Base-by-base conservation (phyloP, 2,797 vertebrate genomes). In the Micromesistius poutassou region DNA sequence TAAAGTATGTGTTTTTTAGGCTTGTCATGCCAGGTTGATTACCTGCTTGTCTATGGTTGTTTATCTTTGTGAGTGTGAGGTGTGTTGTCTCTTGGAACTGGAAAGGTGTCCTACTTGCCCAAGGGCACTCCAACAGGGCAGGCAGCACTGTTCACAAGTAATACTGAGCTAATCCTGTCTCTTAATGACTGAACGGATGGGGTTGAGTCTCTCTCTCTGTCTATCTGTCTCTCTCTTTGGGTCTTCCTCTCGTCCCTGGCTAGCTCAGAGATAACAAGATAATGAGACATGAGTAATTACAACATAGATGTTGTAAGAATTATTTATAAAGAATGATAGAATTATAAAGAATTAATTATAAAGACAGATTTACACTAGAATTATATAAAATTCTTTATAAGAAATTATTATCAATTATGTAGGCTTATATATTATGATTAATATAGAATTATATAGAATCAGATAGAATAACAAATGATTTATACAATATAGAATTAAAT, bases 201-300 rank as follows among this genome's bases (percentile, higher is more conserved):
- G 35, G 55, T 55, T 85, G 85, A 82, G 83, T 85, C 81, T 76
- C 66, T 19, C 35, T 70, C 75, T 71, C 75, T 76, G 62, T 72
- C 66, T 12, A 19, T 55, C 46, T 55, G 10, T 55, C 5, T 55
- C 16, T 50, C 46, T 55, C 46, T 55, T 55, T 55, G 16, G 22
- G 46, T 62, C 55, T n/a, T n/a, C 55, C 55, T 62, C 55, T 9
- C 6, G 55, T 62, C 55, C 8, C 55, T 62, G 55, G n/a, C 22
- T 62, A 62, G 55, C n/a, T 9, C 7, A 62, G n/a, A 3, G 55
- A 25, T 62, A 25, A 25, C 55, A n/a, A 62, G 55, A 62, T 62
- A 50, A 50, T 50, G 55, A 62, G 55, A 62, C 19, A 62, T 62
- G 22, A 25, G 55, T 62, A 62, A 62, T 62, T 62, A 62, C 16